Evolutionary conservation across 1,140 invertebrate species (phyloP).

Genomic region (Thereuonema tuberculata): DNA sequence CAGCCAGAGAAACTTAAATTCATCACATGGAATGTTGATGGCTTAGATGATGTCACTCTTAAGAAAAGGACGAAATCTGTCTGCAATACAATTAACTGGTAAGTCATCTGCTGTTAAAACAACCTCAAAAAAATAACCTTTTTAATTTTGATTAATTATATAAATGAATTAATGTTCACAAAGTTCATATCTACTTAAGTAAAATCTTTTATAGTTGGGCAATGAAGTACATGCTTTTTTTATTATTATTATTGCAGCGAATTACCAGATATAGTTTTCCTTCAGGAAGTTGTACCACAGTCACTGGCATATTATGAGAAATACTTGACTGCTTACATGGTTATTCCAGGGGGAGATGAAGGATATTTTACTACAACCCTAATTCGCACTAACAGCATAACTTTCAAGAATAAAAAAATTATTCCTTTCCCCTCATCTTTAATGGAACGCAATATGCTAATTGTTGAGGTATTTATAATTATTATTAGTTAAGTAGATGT

Average conservation of each 20-base stretch:
- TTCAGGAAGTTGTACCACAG: constrained; percentile 44
- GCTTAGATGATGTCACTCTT: constrained; percentile 40
- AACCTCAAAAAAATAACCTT: too few species aligned
- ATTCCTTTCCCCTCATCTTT: constrained; percentile 32
- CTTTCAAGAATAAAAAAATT: constrained; percentile 31
- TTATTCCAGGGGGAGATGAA: constrained; percentile 24
- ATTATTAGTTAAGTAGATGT: too few species aligned
- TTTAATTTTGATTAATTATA: too few species aligned
- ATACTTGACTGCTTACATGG: constrained; percentile 30
- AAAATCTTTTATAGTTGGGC: too few species aligned
- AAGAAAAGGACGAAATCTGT: constrained; percentile 38
- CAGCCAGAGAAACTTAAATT: constrained; percentile 24
- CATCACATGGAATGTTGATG: constrained; percentile 49
- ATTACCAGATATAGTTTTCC: constrained; percentile 43
- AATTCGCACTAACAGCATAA: constrained; percentile 32
- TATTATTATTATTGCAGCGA: constrained; percentile 29
- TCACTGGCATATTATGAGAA: constrained; percentile 31
- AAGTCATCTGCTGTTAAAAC: too few species aligned
- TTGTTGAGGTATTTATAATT: constrained; percentile 29
- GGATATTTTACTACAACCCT: constrained; percentile 40
- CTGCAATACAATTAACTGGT: constrained; percentile 38
- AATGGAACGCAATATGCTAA: constrained; percentile 41
- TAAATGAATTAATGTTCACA: too few species aligned
- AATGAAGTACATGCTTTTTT: too few species aligned
- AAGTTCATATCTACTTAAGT: too few species aligned